A percentile compares a stretch with the other conserved stretches of the same genome.
phyloP scores from a whole-genome alignment of 2,113 vertebrate genomes.

The Chrysochloris asiatica region DNA sequence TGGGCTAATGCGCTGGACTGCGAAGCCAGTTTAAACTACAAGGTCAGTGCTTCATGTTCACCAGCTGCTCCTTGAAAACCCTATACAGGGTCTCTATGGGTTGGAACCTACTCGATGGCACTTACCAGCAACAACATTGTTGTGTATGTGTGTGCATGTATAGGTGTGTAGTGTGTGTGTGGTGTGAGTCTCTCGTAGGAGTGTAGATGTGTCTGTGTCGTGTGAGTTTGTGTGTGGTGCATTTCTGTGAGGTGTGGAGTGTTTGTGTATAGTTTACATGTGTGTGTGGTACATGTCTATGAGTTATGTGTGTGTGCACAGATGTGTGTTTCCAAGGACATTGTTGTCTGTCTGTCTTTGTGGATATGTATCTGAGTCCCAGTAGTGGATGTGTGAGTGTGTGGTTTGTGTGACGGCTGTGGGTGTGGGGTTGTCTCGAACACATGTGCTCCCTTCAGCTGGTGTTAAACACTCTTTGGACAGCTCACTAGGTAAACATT shows the following conservation, averaged over 20 bases:
- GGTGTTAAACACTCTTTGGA: constrained; percentile 85
- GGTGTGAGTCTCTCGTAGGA: not conserved
- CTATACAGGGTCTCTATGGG: too few relatives aligned
- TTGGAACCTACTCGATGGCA: too few relatives aligned
- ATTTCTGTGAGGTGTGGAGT: not conserved
- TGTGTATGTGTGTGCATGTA: too few relatives aligned
- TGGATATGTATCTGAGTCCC: not conserved
- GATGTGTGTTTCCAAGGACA: not conserved
- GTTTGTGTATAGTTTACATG: not conserved
- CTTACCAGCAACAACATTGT: too few relatives aligned
- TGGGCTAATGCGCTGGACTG: too few relatives aligned
- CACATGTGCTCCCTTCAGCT: constrained; percentile 59
- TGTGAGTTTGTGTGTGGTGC: not conserved
- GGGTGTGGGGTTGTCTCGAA: constrained; percentile 2
- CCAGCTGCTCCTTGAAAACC: too few relatives aligned
- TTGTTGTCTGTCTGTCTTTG: not conserved
- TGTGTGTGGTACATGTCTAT: not conserved
- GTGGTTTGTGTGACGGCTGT: constrained; percentile 36
- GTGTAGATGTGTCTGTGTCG: not conserved
- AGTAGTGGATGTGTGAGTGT: constrained; percentile 58
- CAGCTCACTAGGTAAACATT: constrained; percentile 87
- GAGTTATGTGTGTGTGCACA: not conserved
- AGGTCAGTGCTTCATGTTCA: too few relatives aligned
- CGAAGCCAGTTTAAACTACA: too few relatives aligned
- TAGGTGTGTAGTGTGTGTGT: rapidly evolving